Conservation (phyloP, 2,888 invertebrate genomes). For the Tortrix viridana region DNA sequence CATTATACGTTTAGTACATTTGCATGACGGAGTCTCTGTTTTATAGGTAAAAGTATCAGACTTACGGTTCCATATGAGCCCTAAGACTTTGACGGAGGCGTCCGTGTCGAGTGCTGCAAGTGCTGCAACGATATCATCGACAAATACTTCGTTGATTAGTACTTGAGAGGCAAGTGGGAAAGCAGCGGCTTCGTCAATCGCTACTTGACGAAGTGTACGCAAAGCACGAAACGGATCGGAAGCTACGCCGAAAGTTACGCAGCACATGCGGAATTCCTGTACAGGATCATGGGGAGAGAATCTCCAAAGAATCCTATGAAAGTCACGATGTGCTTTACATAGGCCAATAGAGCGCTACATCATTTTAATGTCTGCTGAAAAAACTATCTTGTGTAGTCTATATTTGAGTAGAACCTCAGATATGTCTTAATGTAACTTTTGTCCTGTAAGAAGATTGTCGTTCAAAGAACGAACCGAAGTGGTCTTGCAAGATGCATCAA, state of each 20-base stretch:
- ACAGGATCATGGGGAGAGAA: neutral
- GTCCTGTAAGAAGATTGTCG: neutral
- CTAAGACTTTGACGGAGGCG: neutral
- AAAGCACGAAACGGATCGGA: neutral
- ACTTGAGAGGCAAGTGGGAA: neutral
- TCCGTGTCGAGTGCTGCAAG: neutral
- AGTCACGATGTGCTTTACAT: neutral
- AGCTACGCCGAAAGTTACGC: neutral
- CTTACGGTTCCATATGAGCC: constrained; percentile 1
- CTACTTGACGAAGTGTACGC: neutral
- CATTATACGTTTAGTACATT: constrained; percentile 12
- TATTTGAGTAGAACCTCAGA: neutral
- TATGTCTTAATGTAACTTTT: neutral
- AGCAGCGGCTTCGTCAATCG: neutral
- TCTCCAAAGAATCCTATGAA: neutral
- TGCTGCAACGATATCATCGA: neutral
- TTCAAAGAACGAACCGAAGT: neutral
- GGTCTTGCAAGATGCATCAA: neutral
- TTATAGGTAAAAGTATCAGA: neutral
- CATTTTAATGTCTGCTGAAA: neutral
- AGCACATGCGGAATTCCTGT: neutral
- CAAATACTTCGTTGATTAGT: neutral
- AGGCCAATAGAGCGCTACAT: neutral
- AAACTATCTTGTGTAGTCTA: neutral
- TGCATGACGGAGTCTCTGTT: neutral